Base-by-base conservation (phyloP, 2,797 vertebrate genomes). In the Centroberyx gerrardi region DNA sequence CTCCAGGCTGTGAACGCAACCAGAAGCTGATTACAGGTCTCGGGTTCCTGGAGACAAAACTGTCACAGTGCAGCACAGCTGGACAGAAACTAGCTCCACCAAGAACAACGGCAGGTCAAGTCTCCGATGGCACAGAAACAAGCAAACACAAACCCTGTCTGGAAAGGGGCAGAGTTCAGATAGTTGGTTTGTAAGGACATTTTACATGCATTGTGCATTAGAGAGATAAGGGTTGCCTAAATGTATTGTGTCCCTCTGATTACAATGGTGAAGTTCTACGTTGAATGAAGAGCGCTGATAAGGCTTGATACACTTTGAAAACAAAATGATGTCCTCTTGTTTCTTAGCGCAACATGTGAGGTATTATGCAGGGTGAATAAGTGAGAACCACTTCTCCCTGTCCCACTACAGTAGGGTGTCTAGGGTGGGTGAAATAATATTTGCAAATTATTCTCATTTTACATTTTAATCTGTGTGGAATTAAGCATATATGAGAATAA, bases 21-120 rank as follows among this genome's bases (percentile, higher is more conserved):
- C 42, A 46, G 27, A 75, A 61, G 63, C 48, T 64, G 80, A 92
- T 90, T 88, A 88, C 64, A 87, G 68, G 75, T 88, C 73, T 94
- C 90, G 61, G 69, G 78, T 91, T 92, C 78, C 82, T 53, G 46
- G 28, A 73, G 79, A 81, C 64, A 75, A 80, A 75, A 59, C 42
- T 53, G 52, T 53, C 69, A 12, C 53, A 55, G 62, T 4, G 60
- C 17, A 61, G 53, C 48, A 51, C 15, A 60, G 62, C 14, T 27
- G 40, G 40, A 72, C 62, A 68, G 27, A 78, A 69, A 78, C 44
- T 10, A 58, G n/a, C 49, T 17, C 64, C 0, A 4, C 15, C 13
- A 62, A 14, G 59, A 52, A 59, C 18, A 42, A 64, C 2, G 2
- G 1, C n/a, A 18, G 15, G 12, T 49, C 31, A 22, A 59, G 53